phyloP scores from a whole-genome alignment of 2,888 invertebrate species.

The Ophonus ardosiacus region DNA sequence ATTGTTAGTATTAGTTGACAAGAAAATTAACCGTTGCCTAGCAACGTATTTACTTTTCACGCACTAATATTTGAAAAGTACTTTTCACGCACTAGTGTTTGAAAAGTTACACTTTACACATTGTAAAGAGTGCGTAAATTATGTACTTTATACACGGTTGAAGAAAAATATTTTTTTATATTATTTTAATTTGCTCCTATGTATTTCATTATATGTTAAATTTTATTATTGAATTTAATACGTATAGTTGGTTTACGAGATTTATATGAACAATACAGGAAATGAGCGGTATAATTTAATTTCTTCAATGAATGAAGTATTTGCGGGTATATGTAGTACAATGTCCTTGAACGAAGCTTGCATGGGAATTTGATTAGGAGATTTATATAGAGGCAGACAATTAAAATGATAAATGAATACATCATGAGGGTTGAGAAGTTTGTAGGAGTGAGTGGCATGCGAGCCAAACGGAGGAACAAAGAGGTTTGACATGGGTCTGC shows the following conservation, averaged over 20 bases:
- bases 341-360: not conserved
- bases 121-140: too few relatives aligned
- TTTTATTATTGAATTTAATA: too few relatives aligned
- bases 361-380: constrained; percentile 29
- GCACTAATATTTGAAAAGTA: too few relatives aligned
- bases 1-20: too few relatives aligned
- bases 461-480: constrained; percentile 11
- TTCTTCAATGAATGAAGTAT: not conserved
- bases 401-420: constrained; percentile 46
- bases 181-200: too few relatives aligned
- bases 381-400: constrained; percentile 37
- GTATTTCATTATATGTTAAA: too few relatives aligned
- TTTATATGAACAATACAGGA: not conserved
- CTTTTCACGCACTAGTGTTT: too few relatives aligned
- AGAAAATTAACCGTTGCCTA: too few relatives aligned
- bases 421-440: constrained; percentile 24
- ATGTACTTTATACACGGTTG: too few relatives aligned
- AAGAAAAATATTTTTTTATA: too few relatives aligned
- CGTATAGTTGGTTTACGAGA: not conserved
- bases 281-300: not conserved
- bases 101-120: too few relatives aligned
- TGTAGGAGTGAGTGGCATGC: not conserved
- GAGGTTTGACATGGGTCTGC: constrained; percentile 33
- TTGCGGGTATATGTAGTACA: not conserved
- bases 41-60: too few relatives aligned